phyloP scores from a whole-genome alignment of 2,888 invertebrate species.

The Germaria angustata region DNA sequence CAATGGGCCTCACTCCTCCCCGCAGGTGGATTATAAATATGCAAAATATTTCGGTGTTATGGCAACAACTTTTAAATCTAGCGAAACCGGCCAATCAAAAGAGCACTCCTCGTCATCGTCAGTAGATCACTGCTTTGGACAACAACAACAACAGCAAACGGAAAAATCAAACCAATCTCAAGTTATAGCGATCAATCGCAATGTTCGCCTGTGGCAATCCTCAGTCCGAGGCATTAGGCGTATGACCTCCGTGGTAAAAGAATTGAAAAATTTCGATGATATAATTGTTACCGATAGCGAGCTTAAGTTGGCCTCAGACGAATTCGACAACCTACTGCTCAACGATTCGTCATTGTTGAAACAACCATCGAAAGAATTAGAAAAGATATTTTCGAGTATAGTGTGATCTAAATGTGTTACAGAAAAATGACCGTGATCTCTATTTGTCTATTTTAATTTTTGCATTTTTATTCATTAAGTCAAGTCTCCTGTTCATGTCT shows the following conservation, averaged over 20 bases:
- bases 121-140: neutral
- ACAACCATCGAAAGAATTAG: conserved; percentile 53
- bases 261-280: conserved; percentile 74
- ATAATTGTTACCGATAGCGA: conserved; percentile 76
- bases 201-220: conserved; percentile 68
- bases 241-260: conserved; percentile 39
- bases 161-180: neutral
- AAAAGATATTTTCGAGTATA: conserved; percentile 75
- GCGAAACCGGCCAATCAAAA: neutral
- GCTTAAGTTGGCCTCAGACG: conserved; percentile 73
- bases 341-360: conserved; percentile 6
- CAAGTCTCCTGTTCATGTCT: conserved; percentile 2
- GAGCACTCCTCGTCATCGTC: conserved; percentile 47
- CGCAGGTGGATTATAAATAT: conserved; percentile 71
- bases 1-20: conserved; percentile 64
- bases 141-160: neutral
- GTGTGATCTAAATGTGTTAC: conserved; percentile 55
- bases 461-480: conserved; percentile 28
- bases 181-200: conserved; percentile 69
- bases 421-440: neutral
- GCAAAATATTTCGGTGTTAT: conserved; percentile 78
- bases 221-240: conserved; percentile 22
- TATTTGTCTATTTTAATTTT: neutral
- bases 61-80: neutral
- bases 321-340: conserved; percentile 69